Percentiles rank a stretch among this genome's conserved stretches.
Conservation (phyloP, 2,888 invertebrate species). For the Platycnemis pennipes region DNA sequence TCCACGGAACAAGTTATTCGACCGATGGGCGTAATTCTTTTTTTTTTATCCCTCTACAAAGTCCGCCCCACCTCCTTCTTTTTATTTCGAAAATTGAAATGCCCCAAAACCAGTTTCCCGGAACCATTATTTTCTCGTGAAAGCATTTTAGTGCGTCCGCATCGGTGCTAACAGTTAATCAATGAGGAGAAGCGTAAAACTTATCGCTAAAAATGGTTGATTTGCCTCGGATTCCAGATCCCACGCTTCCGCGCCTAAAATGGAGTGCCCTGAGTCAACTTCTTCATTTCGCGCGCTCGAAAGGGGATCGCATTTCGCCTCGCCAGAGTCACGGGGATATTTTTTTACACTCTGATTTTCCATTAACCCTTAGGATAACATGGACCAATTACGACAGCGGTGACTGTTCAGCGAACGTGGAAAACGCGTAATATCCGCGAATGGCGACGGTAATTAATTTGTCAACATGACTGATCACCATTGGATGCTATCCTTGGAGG, state of each 20-base stretch:
- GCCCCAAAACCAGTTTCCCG: constrained; percentile 5
- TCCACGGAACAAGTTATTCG: constrained; percentile 17
- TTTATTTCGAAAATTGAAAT: constrained; percentile 16
- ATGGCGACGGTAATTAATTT: not conserved
- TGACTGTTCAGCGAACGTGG: no score
- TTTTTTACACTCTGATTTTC: not conserved
- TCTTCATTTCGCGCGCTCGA: not conserved
- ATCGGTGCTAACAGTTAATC: not conserved
- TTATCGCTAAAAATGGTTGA: not conserved
- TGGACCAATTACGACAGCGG: not conserved
- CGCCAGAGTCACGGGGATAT: not conserved
- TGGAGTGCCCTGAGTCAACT: not conserved
- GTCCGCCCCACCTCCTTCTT: no score
- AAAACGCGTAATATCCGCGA: no score
- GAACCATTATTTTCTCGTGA: constrained; percentile 16
- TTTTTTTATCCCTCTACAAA: not conserved
- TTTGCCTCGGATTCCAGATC: not conserved
- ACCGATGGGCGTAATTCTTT: not conserved
- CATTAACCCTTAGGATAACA: not conserved
- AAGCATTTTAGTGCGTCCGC: not conserved
- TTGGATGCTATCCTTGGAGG: not conserved
- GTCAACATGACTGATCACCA: not conserved
- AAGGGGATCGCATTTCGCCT: not conserved
- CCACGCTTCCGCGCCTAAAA: not conserved
- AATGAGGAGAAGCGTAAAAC: not conserved